Evolutionary conservation across 2,797 vertebrate genomes (phyloP).

Genomic region (Meriones psammophilus): DNA sequence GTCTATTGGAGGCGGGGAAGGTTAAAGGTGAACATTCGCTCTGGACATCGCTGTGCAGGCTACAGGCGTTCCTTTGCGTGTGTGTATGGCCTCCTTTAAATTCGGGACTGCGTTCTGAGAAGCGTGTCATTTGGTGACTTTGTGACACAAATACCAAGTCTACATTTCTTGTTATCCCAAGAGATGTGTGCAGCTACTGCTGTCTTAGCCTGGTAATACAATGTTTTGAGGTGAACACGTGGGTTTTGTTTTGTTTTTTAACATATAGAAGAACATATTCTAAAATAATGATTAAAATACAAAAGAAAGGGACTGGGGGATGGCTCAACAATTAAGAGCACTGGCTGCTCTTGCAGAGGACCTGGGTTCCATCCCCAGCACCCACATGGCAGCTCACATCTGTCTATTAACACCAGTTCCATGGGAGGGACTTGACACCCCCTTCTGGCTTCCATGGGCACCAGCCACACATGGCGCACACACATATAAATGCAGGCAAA

Average conservation of each 20-base stretch:
- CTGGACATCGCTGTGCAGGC: not conserved
- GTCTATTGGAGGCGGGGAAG: not conserved
- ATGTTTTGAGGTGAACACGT: not conserved
- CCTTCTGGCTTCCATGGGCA: not conserved
- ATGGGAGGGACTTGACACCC: not conserved
- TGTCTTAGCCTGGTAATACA: no score
- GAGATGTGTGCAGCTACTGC: not conserved
- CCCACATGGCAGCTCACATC: not conserved
- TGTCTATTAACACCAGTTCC: not conserved
- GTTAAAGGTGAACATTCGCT: not conserved
- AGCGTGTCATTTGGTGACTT: not conserved
- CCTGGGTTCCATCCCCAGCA: not conserved
- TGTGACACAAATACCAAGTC: not conserved
- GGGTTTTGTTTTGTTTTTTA: not conserved
- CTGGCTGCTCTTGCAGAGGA: not conserved
- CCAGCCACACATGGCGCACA: not conserved
- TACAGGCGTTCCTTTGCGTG: not conserved
- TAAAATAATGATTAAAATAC: not conserved
- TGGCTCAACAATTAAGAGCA: not conserved
- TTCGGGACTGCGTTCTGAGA: not conserved
- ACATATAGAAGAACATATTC: not conserved
- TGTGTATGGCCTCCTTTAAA: not conserved
- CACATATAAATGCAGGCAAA: not conserved
- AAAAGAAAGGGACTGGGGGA: not conserved
- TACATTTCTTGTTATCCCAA: not conserved